These are phyloP conservation scores for Psettodes erumei DNA, from an alignment of 2,113 vertebrate species.

Conservation along the genomic window DNA sequence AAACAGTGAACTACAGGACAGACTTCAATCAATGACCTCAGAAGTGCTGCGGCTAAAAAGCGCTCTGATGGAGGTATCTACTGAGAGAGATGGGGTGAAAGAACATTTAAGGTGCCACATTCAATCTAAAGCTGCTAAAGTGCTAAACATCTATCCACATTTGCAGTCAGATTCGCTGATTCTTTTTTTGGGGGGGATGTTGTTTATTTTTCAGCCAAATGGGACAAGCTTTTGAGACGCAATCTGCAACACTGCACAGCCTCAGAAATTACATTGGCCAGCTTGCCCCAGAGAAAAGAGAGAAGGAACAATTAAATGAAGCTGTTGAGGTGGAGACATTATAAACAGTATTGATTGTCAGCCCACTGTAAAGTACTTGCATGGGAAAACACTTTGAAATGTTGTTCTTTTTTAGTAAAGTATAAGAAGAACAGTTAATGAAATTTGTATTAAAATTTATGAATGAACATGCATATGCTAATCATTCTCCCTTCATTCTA, in stretches of 20 bases:
- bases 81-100: conserved; percentile 77
- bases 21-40: conserved; percentile 64
- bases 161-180: conserved; percentile 36
- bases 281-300: conserved; percentile 73
- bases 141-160: conserved; percentile 21
- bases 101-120: conserved; percentile 78
- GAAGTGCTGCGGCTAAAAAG: conserved; percentile 74
- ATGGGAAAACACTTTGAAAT: conserved; percentile 11
- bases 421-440: not conserved
- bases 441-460: not conserved
- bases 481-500: conserved; percentile 4
- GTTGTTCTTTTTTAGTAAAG: conserved; percentile 14
- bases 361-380: conserved; percentile 52
- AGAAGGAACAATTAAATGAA: conserved; percentile 73
- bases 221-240: conserved; percentile 75
- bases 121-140: conserved; percentile 22
- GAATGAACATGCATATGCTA: conserved; percentile 1
- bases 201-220: conserved; percentile 76
- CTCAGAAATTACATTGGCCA: conserved; percentile 84
- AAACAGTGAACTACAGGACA: conserved; percentile 70
- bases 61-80: conserved; percentile 60
- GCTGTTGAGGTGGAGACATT: conserved; percentile 74
- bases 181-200: conserved; percentile 13
- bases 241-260: conserved; percentile 79
- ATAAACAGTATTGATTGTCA: conserved; percentile 59